Percentiles rank a stretch among this genome's conserved stretches.
phyloP scores from a whole-genome alignment of 2,797 vertebrate genomes.

The Myotis pilosus region DNA sequence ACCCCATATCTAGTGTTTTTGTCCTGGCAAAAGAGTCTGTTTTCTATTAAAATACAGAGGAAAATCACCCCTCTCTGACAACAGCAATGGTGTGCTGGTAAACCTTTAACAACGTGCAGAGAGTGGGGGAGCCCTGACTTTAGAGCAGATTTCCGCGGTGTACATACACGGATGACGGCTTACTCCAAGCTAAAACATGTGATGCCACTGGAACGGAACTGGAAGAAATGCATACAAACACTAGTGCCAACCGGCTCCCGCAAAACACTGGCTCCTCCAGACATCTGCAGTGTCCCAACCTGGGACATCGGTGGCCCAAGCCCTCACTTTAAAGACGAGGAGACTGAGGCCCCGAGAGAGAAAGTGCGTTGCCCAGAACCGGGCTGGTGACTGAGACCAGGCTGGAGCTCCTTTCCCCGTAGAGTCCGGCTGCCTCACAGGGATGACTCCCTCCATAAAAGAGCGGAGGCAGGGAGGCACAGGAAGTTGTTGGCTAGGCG shows the following conservation, averaged over 20 bases:
- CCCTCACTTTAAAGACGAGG: background rate
- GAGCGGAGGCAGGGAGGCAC: background rate
- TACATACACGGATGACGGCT: background rate
- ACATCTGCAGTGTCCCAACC: background rate
- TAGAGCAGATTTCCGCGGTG: background rate
- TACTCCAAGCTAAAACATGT: background rate
- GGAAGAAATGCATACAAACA: background rate
- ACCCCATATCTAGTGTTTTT: background rate
- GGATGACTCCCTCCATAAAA: background rate
- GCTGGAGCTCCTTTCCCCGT: background rate
- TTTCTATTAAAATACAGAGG: background rate
- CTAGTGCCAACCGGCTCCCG: background rate
- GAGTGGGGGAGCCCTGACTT: background rate
- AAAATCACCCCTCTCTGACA: slow-evolving; percentile 13
- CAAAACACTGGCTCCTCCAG: background rate
- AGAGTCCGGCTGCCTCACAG: background rate
- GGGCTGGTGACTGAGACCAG: background rate
- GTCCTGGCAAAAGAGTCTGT: background rate
- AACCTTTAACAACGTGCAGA: background rate
- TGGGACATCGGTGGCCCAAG: background rate
- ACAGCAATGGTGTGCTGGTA: background rate
- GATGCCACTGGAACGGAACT: background rate
- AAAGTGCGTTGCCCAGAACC: background rate
- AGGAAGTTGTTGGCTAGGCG: background rate
- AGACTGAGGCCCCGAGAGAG: background rate